phyloP scores from a whole-genome alignment of 2,888 invertebrate genomes.

The Tenthredo amoena region DNA sequence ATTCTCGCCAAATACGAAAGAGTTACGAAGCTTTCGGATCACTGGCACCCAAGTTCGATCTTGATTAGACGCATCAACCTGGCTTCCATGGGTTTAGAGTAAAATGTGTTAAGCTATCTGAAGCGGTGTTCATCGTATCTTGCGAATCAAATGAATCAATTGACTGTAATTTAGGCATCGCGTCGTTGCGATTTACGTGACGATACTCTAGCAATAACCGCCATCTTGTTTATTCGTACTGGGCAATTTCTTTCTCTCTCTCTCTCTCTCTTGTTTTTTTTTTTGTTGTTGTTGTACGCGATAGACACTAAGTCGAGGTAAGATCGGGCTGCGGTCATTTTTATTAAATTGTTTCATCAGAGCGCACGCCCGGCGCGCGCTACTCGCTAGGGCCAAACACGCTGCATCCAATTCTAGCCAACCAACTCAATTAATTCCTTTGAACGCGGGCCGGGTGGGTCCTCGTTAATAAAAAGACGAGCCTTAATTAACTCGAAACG shows the following conservation, averaged over 20 bases:
- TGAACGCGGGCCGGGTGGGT: conserved; percentile 46
- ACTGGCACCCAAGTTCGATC: conserved; percentile 70
- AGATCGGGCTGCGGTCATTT: conserved; percentile 52
- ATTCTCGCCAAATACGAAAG: background rate
- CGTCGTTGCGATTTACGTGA: background rate
- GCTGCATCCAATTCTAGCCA: conserved; percentile 77
- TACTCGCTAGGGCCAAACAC: conserved; percentile 70
- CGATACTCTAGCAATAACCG: background rate
- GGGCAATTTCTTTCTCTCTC: background rate
- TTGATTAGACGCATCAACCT: conserved; percentile 75
- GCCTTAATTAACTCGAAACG: conserved; percentile 46
- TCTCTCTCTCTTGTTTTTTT: background rate
- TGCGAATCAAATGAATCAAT: background rate
- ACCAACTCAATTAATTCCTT: conserved; percentile 77
- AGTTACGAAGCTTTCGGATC: background rate
- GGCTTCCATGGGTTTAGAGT: conserved; percentile 56
- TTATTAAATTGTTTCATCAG: conserved; percentile 53
- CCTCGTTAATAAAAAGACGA: conserved; percentile 50
- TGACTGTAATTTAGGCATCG: background rate
- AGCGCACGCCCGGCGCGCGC: conserved; percentile 49
- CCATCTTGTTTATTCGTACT: background rate
- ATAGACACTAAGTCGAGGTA: conserved; percentile 23
- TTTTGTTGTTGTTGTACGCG: background rate
- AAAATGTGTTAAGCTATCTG: background rate
- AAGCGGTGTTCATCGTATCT: background rate